Evolutionary conservation across 2,888 invertebrate genomes (phyloP).

Genomic region (Synanthedon vespiformis): DNA sequence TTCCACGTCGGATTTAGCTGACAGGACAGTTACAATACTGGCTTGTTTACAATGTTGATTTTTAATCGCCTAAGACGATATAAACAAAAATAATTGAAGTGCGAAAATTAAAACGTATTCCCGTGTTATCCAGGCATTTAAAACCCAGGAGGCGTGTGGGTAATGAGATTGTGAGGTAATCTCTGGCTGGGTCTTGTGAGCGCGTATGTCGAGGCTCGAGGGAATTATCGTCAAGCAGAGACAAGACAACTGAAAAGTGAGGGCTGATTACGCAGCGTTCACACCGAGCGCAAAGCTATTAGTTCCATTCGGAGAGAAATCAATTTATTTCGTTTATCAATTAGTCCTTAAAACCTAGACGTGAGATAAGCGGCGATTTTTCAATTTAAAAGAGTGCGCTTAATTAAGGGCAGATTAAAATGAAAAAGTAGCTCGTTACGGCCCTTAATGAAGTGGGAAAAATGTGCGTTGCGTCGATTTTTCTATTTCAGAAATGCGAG

Average conservation of each 20-base stretch:
- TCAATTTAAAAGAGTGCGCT: constrained; percentile 26
- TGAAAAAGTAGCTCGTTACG: constrained; percentile 43
- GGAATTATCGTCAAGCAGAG: constrained; percentile 35
- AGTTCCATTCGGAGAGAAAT: constrained; percentile 30
- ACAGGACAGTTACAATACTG: no score
- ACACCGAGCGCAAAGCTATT: constrained; percentile 40
- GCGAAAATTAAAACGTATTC: constrained; percentile 39
- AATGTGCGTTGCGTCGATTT: constrained; percentile 29
- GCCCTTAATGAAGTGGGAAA: constrained; percentile 38
- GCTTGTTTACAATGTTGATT: no score
- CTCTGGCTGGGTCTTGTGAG: constrained; percentile 26
- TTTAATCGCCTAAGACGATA: no score
- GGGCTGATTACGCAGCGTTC: constrained; percentile 48
- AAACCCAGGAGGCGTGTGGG: constrained; percentile 21
- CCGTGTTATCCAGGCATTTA: constrained; percentile 29
- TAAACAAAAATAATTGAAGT: constrained; percentile 4
- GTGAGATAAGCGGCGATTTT: constrained; percentile 37
- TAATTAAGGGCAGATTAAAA: constrained; percentile 56
- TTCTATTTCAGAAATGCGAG: constrained; percentile 41
- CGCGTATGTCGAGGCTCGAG: neutral
- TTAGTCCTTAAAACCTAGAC: constrained; percentile 57
- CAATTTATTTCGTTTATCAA: constrained; percentile 54
- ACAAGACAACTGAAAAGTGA: constrained; percentile 55
- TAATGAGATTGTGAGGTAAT: constrained; percentile 51
- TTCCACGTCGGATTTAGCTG: no score